Conservation (phyloP, 2,113 vertebrate species). For the Labeo rohita region DNA sequence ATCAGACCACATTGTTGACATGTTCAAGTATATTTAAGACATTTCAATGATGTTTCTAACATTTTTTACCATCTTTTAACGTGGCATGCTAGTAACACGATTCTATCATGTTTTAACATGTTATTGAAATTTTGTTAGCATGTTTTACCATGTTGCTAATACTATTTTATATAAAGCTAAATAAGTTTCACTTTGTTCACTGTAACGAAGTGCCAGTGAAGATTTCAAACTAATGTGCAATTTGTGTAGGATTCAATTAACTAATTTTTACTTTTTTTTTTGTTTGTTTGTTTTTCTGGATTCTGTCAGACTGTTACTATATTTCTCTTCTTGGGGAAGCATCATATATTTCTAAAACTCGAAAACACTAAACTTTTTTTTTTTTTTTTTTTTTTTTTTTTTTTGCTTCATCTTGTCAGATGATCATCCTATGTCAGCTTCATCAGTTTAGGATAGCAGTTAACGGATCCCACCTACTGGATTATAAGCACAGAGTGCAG, state of each 20-base stretch:
- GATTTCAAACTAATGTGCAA: no score
- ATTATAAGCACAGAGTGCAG: constrained; percentile 91
- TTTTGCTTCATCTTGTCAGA: constrained; percentile 67
- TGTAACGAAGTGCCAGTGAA: no score
- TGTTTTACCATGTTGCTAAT: not conserved
- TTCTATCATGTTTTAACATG: not conserved
- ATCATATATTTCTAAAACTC: not conserved
- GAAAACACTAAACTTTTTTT: not conserved
- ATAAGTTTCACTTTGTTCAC: no score
- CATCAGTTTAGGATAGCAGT: constrained; percentile 89
- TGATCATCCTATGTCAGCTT: constrained; percentile 88
- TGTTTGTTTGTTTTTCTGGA: no score
- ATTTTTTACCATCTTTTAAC: not conserved
- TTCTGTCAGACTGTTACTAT: not conserved
- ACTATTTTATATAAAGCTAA: no score
- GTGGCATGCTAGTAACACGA: no score
- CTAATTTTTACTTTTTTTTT: no score
- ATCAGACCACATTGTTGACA: no score
- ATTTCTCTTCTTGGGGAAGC: not conserved
- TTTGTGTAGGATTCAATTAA: no score
- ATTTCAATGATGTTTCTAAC: no score
- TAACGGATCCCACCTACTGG: constrained; percentile 89
- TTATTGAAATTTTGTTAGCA: not conserved
- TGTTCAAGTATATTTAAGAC: no score
- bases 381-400: not conserved